A percentile compares a stretch with the other conserved stretches of the same genome.
Conservation (phyloP, 2,888 invertebrate genomes). For the Chaitophorus viminalis region DNA sequence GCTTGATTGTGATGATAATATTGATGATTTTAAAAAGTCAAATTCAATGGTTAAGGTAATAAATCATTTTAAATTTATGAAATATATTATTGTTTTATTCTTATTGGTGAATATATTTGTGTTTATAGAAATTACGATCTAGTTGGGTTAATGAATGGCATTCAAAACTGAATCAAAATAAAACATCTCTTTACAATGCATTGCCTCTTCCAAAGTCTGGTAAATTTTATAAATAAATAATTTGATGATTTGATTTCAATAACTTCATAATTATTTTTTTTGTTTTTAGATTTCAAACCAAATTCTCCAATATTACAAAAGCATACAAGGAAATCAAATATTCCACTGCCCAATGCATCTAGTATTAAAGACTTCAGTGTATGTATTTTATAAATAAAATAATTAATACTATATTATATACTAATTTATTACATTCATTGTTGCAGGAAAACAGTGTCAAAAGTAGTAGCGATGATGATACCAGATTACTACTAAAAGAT, state of each 20-base stretch:
- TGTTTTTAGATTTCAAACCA: constrained; percentile 39
- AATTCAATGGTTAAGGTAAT: constrained; percentile 57
- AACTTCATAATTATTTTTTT: not conserved
- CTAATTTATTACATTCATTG: not conserved
- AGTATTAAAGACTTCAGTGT: constrained; percentile 56
- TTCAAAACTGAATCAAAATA: constrained; percentile 58
- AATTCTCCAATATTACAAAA: constrained; percentile 44
- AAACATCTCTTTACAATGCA: constrained; percentile 6
- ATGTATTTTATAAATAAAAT: not conserved
- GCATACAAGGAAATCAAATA: constrained; percentile 49
- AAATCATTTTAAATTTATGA: not conserved
- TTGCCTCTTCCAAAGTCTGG: constrained; percentile 29
- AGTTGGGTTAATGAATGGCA: constrained; percentile 60
- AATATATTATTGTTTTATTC: not conserved
- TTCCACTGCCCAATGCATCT: constrained; percentile 49
- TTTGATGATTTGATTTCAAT: not conserved
- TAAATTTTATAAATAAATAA: not conserved
- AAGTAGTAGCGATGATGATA: constrained; percentile 55
- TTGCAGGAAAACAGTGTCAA: constrained; percentile 46
- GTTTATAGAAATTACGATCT: constrained; percentile 50
- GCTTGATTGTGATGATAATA: constrained; percentile 7
- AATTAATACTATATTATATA: not conserved
- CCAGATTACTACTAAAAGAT: constrained; percentile 45
- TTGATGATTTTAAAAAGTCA: constrained; percentile 55
- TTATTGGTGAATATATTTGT: not conserved